Conservation (phyloP, 2,888 invertebrate species). For the Mythimna impura region DNA sequence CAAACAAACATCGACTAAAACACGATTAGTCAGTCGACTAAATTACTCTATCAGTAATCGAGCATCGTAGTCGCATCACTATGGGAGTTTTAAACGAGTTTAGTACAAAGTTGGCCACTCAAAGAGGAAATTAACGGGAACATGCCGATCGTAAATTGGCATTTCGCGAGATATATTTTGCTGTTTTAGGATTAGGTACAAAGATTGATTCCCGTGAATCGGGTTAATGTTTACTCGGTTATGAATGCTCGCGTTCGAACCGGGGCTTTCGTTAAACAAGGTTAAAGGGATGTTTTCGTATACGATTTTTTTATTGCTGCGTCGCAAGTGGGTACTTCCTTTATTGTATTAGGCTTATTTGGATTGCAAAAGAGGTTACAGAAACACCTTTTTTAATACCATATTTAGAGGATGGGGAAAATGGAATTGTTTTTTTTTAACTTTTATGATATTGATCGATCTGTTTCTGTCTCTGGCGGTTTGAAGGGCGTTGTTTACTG, state of each 20-base stretch:
- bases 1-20: constrained; percentile 56
- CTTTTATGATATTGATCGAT: too few species aligned
- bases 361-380: neutral
- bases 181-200: constrained; percentile 58
- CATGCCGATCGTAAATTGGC: constrained; percentile 60
- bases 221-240: constrained; percentile 50
- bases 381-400: neutral
- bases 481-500: too few species aligned
- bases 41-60: constrained; percentile 60
- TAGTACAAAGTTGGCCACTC: constrained; percentile 63
- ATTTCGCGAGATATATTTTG: constrained; percentile 60
- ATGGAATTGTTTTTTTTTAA: too few species aligned
- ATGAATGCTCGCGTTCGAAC: constrained; percentile 47
- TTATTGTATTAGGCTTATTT: constrained; percentile 31
- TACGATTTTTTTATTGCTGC: constrained; percentile 36
- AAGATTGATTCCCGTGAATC: constrained; percentile 63
- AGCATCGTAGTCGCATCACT: constrained; percentile 58
- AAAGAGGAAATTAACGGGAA: constrained; percentile 63
- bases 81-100: constrained; percentile 63
- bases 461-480: too few species aligned
- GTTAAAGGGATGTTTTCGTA: constrained; percentile 41
- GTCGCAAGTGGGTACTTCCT: constrained; percentile 30
- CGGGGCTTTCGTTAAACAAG: constrained; percentile 30
- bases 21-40: constrained; percentile 50
- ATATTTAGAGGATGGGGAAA: neutral